Percentiles rank a stretch among this genome's conserved stretches.
Conservation (phyloP, 2,113 vertebrate genomes). For the Catagonus wagneri region DNA sequence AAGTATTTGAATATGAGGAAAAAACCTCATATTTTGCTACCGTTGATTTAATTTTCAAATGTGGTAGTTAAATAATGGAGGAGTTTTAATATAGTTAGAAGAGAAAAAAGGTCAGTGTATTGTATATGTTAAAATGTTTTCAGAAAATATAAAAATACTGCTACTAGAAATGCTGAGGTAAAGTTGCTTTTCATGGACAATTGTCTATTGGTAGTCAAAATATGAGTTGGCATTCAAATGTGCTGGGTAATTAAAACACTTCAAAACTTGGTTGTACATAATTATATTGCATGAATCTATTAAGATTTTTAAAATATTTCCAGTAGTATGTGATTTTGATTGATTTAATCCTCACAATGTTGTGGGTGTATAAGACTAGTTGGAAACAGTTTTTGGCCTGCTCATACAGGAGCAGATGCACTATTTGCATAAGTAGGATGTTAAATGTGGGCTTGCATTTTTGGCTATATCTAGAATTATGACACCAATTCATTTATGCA, state of each 20-base stretch:
- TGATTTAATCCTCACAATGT: slow-evolving; percentile 21
- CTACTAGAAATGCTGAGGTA: neutral
- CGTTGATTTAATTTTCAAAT: neutral
- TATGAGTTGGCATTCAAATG: neutral
- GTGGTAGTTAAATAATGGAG: neutral
- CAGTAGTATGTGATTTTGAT: slow-evolving; percentile 32
- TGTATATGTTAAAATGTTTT: neutral
- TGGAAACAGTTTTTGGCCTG: slow-evolving; percentile 56
- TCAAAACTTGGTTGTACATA: neutral
- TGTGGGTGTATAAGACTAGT: neutral
- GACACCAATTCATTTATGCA: slow-evolving; percentile 53
- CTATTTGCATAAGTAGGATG: slow-evolving; percentile 75
- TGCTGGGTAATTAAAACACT: neutral
- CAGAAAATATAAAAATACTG: neutral
- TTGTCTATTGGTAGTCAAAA: neutral
- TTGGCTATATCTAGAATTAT: slow-evolving; percentile 39
- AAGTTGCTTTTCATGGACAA: neutral
- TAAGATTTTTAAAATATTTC: slow-evolving; percentile 41
- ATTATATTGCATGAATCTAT: slow-evolving; percentile 12
- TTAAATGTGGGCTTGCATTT: slow-evolving; percentile 48
- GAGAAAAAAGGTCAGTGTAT: neutral
- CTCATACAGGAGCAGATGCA: slow-evolving; percentile 35
- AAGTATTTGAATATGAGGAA: neutral
- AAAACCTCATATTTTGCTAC: neutral
- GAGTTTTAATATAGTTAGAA: neutral